Evolutionary conservation across 2,888 invertebrate species (phyloP).

Genomic region (Parapristionchus giblindavisi): DNA sequence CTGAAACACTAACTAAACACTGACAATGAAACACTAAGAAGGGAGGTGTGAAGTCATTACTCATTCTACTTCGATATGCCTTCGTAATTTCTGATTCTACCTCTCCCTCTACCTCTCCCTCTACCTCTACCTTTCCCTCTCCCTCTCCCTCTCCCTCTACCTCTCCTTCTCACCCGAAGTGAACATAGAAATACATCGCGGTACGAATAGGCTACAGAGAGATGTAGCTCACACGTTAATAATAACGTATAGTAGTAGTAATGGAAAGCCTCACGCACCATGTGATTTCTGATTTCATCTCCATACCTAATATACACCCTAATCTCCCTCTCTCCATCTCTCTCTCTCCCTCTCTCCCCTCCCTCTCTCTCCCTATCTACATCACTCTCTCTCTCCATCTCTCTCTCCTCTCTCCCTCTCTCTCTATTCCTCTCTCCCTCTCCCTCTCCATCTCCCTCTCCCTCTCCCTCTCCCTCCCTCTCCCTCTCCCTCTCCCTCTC

Average conservation of each 20-base stretch:
- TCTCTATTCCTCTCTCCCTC: not conserved
- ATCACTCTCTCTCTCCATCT: not conserved
- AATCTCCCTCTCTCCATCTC: not conserved
- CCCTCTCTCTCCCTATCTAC: not conserved
- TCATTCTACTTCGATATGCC: no score
- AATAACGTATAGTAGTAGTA: not conserved
- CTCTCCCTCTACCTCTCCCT: no score
- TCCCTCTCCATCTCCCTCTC: not conserved
- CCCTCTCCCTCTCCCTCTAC: not conserved
- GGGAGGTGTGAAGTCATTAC: no score
- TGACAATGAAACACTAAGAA: no score
- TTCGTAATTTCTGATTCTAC: no score
- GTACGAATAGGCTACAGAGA: no score
- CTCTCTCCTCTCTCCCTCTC: not conserved
- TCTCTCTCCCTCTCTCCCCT: not conserved
- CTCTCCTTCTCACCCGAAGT: conserved; percentile 14
- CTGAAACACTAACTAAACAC: no score
- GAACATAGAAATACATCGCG: not conserved
- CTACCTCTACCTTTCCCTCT: not conserved
- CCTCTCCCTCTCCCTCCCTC: not conserved
- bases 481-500: not conserved
- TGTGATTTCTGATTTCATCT: no score
- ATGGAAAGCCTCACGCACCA: not conserved
- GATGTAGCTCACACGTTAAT: no score
- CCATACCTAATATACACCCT: conserved; percentile 1